Evolutionary conservation across 2,797 vertebrate species (phyloP), one percentile per base, ranked within the genome.

Genomic region (Geotrypetes seraphini): DNA sequence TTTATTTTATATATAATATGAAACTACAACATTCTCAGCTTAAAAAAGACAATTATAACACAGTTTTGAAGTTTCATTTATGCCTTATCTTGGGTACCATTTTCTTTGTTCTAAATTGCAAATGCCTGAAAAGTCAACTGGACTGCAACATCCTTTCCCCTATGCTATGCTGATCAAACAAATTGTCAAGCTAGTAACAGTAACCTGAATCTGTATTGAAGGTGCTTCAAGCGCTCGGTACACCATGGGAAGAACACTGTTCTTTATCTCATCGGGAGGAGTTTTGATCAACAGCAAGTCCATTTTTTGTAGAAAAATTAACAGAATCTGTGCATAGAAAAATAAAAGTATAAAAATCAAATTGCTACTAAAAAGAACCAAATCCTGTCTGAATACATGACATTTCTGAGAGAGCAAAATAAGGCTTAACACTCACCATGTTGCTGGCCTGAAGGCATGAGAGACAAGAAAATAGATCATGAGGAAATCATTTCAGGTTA

Each of bases 261-360:
- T 97, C 68, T 96, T 99, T 55, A 99, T 99, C 54, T 97, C 93
- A 35, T 97, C 95, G 0, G 92, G 22, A 9, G 96, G 96, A 1
- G 96, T 99, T 79, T 97, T 99, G 41, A 94, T 99, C 58, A 99
- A 73, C 25, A 99, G 80, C 10, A 99, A 78, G 53, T 99, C 96
- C 96, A 99, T 99, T 85, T 99, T 99, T 89, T 99, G 96, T 49
- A 99, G 68, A 66, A 99, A 99, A 67, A 99, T 99, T 69, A 99
- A 73, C 38, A 98, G 67, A 69, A 99, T 97, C 96, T 99, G 60
- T 59, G 43, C 65, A 45, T 36, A 33, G 8, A 43, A 41, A n/a
- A 54, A 36, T 5, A 40, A 25, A 16, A 33, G 28, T 38, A 36
- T 15, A 31, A 22, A 45, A 21, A 13, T 28, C 39, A 50, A 31